Conservation (phyloP, 1,140 invertebrate species). For the Neocloeon triangulifer region DNA sequence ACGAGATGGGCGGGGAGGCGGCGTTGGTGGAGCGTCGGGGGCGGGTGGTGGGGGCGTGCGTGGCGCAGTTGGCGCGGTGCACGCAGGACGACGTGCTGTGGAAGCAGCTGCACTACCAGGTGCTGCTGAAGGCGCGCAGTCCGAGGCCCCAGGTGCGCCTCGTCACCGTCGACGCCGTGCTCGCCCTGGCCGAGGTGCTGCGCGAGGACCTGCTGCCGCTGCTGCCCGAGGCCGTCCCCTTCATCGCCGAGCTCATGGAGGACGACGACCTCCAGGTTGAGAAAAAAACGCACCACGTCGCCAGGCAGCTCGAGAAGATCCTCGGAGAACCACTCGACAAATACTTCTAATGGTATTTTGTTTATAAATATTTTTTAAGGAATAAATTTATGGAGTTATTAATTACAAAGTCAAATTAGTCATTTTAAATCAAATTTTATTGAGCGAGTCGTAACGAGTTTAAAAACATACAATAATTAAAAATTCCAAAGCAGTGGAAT, state of each 20-base stretch:
- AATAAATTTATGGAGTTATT: no score
- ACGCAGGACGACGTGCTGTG: constrained; percentile 63
- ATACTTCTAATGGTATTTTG: no score
- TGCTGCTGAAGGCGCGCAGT: constrained; percentile 69
- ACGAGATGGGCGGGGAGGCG: constrained; percentile 36
- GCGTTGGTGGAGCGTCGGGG: constrained; percentile 31
- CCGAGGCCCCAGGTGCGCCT: constrained; percentile 21
- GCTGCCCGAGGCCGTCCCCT: constrained; percentile 60
- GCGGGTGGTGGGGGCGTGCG: constrained; percentile 45
- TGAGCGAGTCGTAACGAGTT: no score
- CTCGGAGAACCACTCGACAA: constrained; percentile 65
- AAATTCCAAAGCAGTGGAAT: no score
- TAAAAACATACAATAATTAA: no score
- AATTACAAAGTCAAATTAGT: no score
- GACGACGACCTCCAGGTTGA: constrained; percentile 64
- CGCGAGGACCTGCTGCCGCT: constrained; percentile 60
- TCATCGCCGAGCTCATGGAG: constrained; percentile 59
- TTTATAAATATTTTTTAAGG: constrained; percentile 10
- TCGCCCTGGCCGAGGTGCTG: constrained; percentile 47
- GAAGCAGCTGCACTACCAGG: constrained; percentile 74
- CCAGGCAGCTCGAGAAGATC: constrained; percentile 55
- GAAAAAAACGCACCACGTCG: constrained; percentile 39
- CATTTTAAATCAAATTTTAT: no score
- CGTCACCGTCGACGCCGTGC: constrained; percentile 32
- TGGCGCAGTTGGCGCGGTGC: constrained; percentile 59